Percentiles rank a stretch among this genome's conserved stretches.
Evolutionary conservation across 2,113 vertebrate species (phyloP).

Genomic region (Puffinus mauretanicus): DNA sequence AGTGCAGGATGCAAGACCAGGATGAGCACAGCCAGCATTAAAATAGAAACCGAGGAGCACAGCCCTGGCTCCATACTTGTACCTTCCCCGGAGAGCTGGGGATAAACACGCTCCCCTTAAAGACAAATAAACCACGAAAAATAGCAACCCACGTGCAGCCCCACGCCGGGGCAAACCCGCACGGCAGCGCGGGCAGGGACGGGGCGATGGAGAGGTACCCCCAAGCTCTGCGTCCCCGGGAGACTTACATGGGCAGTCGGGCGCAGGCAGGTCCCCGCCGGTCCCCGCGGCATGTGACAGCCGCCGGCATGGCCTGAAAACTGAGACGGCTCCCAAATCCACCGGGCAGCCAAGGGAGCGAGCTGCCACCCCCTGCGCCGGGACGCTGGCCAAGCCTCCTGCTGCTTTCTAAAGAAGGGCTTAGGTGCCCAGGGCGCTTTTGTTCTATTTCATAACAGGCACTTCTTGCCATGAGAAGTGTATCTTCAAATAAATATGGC

Average conservation of each 20-base stretch:
- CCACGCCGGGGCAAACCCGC: background rate
- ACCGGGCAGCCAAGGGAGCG: background rate
- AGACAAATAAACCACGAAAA: background rate
- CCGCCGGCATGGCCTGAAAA: background rate
- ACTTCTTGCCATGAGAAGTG: background rate
- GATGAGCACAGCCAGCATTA: background rate
- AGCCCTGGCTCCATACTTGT: background rate
- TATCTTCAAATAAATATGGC: background rate
- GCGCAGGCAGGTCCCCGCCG: background rate
- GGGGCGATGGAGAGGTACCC: background rate
- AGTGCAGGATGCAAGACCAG: background rate
- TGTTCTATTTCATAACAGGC: background rate
- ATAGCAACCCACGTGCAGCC: accelerated
- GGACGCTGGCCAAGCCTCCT: background rate
- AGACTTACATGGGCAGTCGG: background rate
- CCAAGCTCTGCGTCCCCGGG: background rate
- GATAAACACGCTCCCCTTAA: background rate
- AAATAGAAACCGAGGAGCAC: background rate
- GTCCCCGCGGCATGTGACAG: background rate
- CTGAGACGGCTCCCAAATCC: background rate
- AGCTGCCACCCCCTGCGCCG: background rate
- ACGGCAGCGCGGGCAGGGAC: accelerated
- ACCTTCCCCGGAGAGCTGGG: background rate
- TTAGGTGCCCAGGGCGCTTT: background rate
- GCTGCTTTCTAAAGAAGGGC: background rate